phyloP scores from a whole-genome alignment of 1,140 invertebrate species.

The Diorhabda carinulata region DNA sequence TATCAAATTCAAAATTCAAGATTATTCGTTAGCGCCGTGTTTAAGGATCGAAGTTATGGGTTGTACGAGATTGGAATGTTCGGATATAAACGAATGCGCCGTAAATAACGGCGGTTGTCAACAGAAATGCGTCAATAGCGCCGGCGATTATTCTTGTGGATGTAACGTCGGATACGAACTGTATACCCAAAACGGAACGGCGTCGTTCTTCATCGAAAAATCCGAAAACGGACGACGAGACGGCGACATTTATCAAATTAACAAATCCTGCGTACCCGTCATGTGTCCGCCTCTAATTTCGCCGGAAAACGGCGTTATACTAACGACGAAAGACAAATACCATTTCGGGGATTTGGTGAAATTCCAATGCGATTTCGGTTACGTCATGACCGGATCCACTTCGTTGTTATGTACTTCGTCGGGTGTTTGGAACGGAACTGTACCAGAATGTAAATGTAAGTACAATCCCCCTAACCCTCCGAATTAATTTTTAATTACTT shows the following conservation, averaged over 20 bases:
- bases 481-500: neutral
- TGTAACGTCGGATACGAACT: constrained; percentile 93
- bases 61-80: constrained; percentile 84
- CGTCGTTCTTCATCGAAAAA: constrained; percentile 77
- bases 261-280: constrained; percentile 92
- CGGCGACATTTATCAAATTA: constrained; percentile 84
- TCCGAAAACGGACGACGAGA: constrained; percentile 83
- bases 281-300: constrained; percentile 79
- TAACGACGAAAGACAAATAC: constrained; percentile 76
- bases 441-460: constrained; percentile 88
- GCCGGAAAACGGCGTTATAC: constrained; percentile 84
- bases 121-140: constrained; percentile 86
- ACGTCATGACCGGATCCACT: constrained; percentile 81
- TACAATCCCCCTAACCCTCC: constrained; percentile 24
- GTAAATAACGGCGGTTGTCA: constrained; percentile 89
- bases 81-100: constrained; percentile 89
- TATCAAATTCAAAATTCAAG: constrained; percentile 82
- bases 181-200: constrained; percentile 85
- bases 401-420: constrained; percentile 82
- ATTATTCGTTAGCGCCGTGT: constrained; percentile 84
- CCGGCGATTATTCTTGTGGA: constrained; percentile 81
- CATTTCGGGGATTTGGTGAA: constrained; percentile 87
- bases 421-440: constrained; percentile 90
- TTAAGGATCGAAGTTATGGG: constrained; percentile 91
- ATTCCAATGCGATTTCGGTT: constrained; percentile 95